Evolutionary conservation across 2,888 invertebrate genomes (phyloP).

Genomic region (Agrenia bidenticulata): DNA sequence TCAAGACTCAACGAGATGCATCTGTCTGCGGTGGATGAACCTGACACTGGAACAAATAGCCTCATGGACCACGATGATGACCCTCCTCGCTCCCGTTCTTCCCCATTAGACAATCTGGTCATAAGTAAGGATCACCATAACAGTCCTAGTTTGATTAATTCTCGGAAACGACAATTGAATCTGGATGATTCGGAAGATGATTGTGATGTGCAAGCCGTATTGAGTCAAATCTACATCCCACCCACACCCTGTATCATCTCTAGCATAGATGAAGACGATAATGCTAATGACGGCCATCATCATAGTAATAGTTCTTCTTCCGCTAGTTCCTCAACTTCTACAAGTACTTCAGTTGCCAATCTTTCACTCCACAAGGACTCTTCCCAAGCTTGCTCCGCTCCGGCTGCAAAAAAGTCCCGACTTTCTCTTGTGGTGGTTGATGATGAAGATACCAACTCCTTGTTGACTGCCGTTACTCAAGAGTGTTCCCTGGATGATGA

Average conservation of each 20-base stretch:
- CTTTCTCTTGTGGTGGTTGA: conserved; percentile 54
- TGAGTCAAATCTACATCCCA: conserved; percentile 71
- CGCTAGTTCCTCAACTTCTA: conserved; percentile 30
- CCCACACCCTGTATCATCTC: conserved; percentile 69
- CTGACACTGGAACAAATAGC: conserved; percentile 21
- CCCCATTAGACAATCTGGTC: conserved; percentile 37
- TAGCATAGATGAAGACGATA: conserved; percentile 41
- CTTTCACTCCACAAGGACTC: conserved; percentile 26
- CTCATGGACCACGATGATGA: conserved; percentile 44
- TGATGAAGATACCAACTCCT: conserved; percentile 54
- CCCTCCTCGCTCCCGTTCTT: conserved; percentile 41
- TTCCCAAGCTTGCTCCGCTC: background rate
- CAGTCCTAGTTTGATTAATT: conserved; percentile 27
- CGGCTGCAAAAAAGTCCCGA: conserved; percentile 6
- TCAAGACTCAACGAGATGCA: conserved; percentile 53
- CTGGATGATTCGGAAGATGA: conserved; percentile 66
- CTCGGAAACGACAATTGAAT: conserved; percentile 39
- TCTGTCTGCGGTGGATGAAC: conserved; percentile 47
- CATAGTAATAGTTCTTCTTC: conserved; percentile 16
- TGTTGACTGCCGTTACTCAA: conserved; percentile 33
- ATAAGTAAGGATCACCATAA: conserved; percentile 37
- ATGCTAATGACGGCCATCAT: conserved; percentile 22
- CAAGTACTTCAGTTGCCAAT: conserved; percentile 26
- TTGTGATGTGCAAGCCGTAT: conserved; percentile 68
- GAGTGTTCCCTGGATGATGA: conserved; percentile 48